A percentile compares a stretch with the other conserved stretches of the same genome.
Evolutionary conservation across 2,888 invertebrate species (phyloP).

Genomic region (Cyrtodaria siliqua): DNA sequence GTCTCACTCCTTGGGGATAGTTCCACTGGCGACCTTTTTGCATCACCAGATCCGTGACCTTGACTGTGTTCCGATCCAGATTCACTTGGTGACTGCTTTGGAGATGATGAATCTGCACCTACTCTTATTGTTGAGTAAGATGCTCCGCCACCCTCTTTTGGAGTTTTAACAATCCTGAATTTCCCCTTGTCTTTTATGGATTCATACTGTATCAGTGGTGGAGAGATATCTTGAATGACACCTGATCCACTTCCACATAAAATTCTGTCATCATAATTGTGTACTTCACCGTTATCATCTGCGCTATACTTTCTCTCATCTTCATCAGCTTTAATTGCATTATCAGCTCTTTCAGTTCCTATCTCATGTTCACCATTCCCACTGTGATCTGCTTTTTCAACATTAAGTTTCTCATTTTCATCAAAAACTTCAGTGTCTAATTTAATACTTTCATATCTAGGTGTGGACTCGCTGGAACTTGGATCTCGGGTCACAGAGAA

Average conservation of each 20-base stretch:
- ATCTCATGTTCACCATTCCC: too few species aligned
- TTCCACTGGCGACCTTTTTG: background rate
- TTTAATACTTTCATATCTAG: constrained; percentile 31
- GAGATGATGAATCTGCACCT: constrained; percentile 26
- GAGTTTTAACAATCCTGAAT: constrained; percentile 59
- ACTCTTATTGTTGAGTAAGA: constrained; percentile 41
- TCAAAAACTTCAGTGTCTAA: background rate
- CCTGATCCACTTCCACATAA: background rate
- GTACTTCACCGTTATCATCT: constrained; percentile 1
- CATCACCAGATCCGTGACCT: background rate
- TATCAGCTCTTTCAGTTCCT: constrained; percentile 1
- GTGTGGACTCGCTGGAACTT: constrained; percentile 56
- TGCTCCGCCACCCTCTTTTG: constrained; percentile 42
- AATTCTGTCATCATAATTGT: constrained; percentile 3
- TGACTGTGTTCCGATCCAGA: constrained; percentile 17
- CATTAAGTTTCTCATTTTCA: background rate
- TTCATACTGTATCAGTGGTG: constrained; percentile 57
- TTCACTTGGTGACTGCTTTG: constrained; percentile 48
- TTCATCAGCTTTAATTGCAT: background rate
- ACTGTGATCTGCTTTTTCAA: background rate
- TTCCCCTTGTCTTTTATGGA: constrained; percentile 60
- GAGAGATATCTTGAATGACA: constrained; percentile 23
- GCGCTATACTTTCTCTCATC: background rate
- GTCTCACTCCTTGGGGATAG: background rate
- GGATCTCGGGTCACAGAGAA: constrained; percentile 52